Percentiles rank a stretch among this genome's conserved stretches.
phyloP scores from a whole-genome alignment of 2,113 vertebrate species.

The Ibidorhyncha struthersii region DNA sequence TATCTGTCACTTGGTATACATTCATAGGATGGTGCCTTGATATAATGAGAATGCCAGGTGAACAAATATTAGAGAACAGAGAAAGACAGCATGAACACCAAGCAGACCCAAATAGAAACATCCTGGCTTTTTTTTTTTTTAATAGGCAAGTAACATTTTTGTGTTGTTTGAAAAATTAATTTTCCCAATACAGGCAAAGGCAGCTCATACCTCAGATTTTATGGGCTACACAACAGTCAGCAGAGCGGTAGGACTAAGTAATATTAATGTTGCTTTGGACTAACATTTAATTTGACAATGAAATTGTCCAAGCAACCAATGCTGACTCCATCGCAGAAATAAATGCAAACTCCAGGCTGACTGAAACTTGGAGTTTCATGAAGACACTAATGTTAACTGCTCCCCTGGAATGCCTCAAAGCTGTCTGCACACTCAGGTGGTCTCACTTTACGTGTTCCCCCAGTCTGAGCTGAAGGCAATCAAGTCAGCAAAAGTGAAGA shows the following conservation, averaged over 20 bases:
- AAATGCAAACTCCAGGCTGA: not conserved
- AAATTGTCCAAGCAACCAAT: not conserved
- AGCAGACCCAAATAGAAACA: not conserved
- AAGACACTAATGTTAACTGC: not conserved
- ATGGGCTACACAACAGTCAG: not conserved
- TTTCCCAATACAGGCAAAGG: not conserved
- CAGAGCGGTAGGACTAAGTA: not conserved
- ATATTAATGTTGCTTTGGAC: not conserved
- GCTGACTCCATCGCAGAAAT: not conserved
- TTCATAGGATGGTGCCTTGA: not conserved
- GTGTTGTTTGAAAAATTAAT: not conserved
- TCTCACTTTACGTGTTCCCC: not conserved
- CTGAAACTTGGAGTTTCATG: not conserved
- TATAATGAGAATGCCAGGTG: not conserved
- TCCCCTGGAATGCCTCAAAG: rapidly evolving
- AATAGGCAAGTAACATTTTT: not conserved
- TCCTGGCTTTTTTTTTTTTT: not conserved
- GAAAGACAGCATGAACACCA: not conserved
- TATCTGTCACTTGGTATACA: not conserved
- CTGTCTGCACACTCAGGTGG: not conserved
- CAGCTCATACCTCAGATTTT: not conserved
- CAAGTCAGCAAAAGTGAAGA: not conserved
- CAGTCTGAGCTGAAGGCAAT: not conserved
- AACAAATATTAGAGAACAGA: not conserved
- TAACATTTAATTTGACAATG: not conserved